Percentiles rank a stretch among this genome's conserved stretches.
These are phyloP conservation scores for Blennius ocellaris DNA, from an alignment of 2,113 vertebrate genomes.

Conservation along the genomic window DNA sequence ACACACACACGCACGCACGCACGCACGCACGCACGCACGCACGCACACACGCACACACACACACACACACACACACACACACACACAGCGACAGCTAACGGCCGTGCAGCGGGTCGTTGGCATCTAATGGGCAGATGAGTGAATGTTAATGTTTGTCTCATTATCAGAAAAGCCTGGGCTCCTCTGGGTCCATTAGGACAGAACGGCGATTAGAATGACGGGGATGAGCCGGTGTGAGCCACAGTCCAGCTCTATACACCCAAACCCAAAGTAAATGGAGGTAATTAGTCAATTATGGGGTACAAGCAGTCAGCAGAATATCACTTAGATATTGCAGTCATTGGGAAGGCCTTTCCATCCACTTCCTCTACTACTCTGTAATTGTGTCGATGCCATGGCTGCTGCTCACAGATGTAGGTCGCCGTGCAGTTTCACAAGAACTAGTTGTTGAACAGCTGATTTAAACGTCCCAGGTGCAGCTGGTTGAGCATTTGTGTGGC, in stretches of 20 bases:
- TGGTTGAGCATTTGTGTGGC: constrained; percentile 18
- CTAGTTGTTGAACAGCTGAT: constrained; percentile 43
- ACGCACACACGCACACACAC: constrained; percentile 17
- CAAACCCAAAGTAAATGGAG: constrained; percentile 63
- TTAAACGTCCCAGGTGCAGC: constrained; percentile 58
- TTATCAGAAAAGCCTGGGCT: constrained; percentile 63
- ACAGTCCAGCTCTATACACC: constrained; percentile 11
- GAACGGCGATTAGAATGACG: neutral
- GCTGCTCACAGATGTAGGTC: constrained; percentile 34
- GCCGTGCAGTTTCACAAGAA: constrained; percentile 14
- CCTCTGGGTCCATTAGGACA: constrained; percentile 60
- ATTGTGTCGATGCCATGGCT: constrained; percentile 32
- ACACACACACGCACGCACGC: constrained; percentile 37
- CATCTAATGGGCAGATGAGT: constrained; percentile 66
- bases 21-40: constrained; percentile 27
- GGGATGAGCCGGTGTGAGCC: constrained; percentile 39
- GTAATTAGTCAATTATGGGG: constrained; percentile 68
- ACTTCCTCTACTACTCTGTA: constrained; percentile 26
- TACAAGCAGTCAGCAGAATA: constrained; percentile 40
- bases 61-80: constrained; percentile 33
- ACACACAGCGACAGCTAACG: constrained; percentile 55
- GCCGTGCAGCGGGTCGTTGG: constrained; percentile 63
- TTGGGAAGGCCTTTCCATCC: constrained; percentile 28
- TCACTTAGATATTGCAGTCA: constrained; percentile 31
- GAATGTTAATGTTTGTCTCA: constrained; percentile 71